Evolutionary conservation across 2,888 invertebrate species (phyloP).

Genomic region (Lottia gigantea): DNA sequence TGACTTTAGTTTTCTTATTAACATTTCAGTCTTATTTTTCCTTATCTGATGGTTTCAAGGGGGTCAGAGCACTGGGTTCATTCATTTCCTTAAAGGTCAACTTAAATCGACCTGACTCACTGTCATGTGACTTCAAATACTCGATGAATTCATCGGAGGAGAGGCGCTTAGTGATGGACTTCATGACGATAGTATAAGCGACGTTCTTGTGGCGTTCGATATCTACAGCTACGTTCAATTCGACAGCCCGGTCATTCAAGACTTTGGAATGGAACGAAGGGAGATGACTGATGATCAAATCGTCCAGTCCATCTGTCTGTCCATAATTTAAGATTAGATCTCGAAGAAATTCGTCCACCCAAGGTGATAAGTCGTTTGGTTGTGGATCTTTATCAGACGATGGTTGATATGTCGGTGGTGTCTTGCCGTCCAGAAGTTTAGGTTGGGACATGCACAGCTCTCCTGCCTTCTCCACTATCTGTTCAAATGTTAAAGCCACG

Average conservation of each 20-base stretch:
- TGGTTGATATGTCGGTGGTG: background rate
- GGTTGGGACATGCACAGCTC: background rate
- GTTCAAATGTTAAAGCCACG: background rate
- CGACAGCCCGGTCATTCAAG: background rate
- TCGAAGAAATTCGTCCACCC: background rate
- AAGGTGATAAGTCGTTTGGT: background rate
- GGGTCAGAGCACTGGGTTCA: too few species aligned
- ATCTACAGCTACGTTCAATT: background rate
- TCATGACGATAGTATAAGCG: background rate
- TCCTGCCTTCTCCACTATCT: conserved; percentile 4
- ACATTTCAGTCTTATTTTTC: too few species aligned
- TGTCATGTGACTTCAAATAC: background rate
- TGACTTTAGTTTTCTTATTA: too few species aligned
- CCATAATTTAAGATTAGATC: background rate
- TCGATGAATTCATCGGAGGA: background rate
- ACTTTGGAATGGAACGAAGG: background rate
- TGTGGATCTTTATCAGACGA: background rate
- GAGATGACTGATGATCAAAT: background rate
- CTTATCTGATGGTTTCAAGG: too few species aligned
- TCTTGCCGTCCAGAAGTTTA: background rate
- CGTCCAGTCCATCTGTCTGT: background rate
- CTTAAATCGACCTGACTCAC: background rate
- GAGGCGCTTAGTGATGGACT: background rate
- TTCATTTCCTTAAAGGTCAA: too few species aligned
- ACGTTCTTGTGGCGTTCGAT: background rate